These are phyloP conservation scores for Amphiduros pacificus DNA, from an alignment of 2,888 invertebrate genomes.

Conservation along the genomic window DNA sequence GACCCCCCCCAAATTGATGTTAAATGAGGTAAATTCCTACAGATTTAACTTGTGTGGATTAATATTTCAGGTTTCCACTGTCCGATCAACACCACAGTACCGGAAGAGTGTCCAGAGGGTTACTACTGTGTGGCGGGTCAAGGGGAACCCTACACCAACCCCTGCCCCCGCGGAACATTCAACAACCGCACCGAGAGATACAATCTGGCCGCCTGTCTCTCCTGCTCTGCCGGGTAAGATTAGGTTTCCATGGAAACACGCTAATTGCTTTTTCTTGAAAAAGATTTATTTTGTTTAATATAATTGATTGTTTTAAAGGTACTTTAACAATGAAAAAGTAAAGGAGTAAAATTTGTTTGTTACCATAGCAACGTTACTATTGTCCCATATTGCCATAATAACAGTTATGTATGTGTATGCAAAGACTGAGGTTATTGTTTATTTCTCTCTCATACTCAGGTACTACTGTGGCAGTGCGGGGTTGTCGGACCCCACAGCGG, in stretches of 20 bases:
- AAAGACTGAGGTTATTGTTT: neutral
- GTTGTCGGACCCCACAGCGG: slow-evolving; percentile 41
- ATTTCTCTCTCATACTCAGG: too few relatives aligned
- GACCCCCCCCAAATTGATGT: too few relatives aligned
- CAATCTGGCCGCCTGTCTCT: slow-evolving; percentile 36
- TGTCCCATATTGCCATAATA: too few relatives aligned
- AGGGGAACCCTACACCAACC: slow-evolving; percentile 33
- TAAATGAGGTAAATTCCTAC: too few relatives aligned
- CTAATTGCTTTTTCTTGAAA: too few relatives aligned
- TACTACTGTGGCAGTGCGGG: slow-evolving; percentile 51
- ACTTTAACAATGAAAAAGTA: too few relatives aligned
- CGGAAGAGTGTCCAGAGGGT: slow-evolving; percentile 48
- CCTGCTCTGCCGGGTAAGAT: slow-evolving; percentile 52
- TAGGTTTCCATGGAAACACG: too few relatives aligned
- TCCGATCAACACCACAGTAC: slow-evolving; percentile 43
- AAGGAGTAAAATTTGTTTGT: too few relatives aligned
- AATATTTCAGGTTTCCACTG: slow-evolving; percentile 52
- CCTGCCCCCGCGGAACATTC: slow-evolving; percentile 50
- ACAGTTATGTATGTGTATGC: neutral
- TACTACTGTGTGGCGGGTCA: slow-evolving; percentile 42
- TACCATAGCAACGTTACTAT: too few relatives aligned
- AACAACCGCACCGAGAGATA: slow-evolving; percentile 47
- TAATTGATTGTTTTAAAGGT: too few relatives aligned
- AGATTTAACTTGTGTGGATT: too few relatives aligned
- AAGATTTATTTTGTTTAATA: too few relatives aligned